Evolutionary conservation across 2,888 invertebrate genomes (phyloP).

Genomic region (Leptodirus hochenwartii): DNA sequence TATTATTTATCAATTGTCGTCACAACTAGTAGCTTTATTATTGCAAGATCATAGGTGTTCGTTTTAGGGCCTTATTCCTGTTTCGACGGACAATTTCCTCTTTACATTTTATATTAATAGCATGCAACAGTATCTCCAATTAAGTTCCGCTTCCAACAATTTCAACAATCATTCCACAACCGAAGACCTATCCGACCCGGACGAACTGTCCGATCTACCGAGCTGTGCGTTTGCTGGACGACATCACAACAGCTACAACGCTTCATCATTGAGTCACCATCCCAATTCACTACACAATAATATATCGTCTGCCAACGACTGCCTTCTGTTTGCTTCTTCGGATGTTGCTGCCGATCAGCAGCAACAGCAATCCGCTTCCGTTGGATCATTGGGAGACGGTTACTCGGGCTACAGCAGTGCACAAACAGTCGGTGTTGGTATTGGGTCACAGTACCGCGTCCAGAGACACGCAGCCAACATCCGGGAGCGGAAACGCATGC

Average conservation of each 20-base stretch:
- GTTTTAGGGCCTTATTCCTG: not conserved
- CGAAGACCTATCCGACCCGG: conserved; percentile 37
- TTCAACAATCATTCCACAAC: conserved; percentile 15
- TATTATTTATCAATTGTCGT: too few species aligned
- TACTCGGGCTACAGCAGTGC: too few species aligned
- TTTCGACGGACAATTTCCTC: not conserved
- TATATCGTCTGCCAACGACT: too few species aligned
- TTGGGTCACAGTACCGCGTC: conserved; percentile 70
- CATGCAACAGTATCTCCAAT: not conserved
- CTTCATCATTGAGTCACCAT: too few species aligned
- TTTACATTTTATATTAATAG: not conserved
- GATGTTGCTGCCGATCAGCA: too few species aligned
- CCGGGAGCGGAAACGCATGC: conserved; percentile 93
- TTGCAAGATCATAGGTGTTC: too few species aligned
- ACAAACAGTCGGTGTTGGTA: too few species aligned
- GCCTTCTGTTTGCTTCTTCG: too few species aligned
- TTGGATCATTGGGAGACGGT: too few species aligned
- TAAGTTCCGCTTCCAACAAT: conserved; percentile 1
- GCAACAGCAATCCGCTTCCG: too few species aligned
- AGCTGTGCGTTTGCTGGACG: conserved; percentile 64
- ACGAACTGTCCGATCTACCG: conserved; percentile 52
- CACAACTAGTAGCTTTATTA: too few species aligned
- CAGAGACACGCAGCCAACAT: conserved; percentile 91
- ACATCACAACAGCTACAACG: conserved; percentile 22
- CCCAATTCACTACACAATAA: conserved; percentile 24